Evolutionary conservation across 2,797 vertebrate species (phyloP).

Genomic region (Chiloscyllium punctatum): DNA sequence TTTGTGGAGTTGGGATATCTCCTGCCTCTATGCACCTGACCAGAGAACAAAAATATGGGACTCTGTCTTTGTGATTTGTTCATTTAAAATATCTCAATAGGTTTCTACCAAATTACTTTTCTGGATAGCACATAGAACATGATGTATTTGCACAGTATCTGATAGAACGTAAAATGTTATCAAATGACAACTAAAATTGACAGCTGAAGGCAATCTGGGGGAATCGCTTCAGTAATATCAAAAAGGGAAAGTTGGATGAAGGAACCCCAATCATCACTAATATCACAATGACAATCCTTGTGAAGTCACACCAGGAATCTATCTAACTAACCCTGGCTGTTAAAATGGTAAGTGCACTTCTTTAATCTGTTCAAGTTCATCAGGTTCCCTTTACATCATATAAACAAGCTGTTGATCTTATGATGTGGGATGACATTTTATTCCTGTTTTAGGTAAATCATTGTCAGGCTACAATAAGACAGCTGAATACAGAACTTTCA

Average conservation of each 20-base stretch:
- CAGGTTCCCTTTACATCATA: background rate
- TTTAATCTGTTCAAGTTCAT: background rate
- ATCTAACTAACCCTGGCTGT: background rate
- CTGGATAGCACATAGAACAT: background rate
- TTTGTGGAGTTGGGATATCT: too few relatives aligned
- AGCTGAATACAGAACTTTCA: conserved; percentile 42
- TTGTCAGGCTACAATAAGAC: conserved; percentile 24
- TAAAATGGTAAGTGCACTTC: background rate
- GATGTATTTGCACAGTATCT: background rate
- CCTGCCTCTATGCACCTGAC: too few relatives aligned
- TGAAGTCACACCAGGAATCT: background rate
- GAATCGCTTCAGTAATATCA: background rate
- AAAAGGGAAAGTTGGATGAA: background rate
- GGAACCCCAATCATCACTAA: background rate
- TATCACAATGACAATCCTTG: background rate
- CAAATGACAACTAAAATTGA: background rate
- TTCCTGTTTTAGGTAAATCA: conserved; percentile 3
- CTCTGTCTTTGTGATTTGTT: background rate
- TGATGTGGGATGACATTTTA: background rate
- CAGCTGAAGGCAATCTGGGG: background rate
- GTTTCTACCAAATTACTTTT: background rate
- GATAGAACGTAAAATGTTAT: too few relatives aligned
- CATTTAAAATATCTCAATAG: background rate
- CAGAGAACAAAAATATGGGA: too few relatives aligned
- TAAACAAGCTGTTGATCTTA: background rate